phyloP scores from a whole-genome alignment of 1,140 invertebrate species.

The Drosophila pseudoobscura region DNA sequence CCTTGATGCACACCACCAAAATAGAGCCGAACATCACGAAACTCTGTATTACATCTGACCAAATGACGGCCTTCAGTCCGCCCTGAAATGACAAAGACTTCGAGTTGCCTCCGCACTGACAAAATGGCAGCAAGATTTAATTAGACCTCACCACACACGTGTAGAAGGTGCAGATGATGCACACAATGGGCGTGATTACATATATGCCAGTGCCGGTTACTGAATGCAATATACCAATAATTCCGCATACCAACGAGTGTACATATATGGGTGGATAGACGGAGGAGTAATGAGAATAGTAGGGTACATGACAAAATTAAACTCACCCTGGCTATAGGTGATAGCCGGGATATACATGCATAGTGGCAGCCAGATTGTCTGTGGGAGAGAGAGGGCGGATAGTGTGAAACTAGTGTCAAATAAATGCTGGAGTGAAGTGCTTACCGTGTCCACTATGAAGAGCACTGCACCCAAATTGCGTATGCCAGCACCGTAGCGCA shows the following conservation, averaged over 20 bases:
- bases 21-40: slow-evolving; percentile 93
- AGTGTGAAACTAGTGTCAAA: neutral
- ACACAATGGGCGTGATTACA: slow-evolving; percentile 91
- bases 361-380: slow-evolving; percentile 86
- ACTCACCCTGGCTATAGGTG: slow-evolving; percentile 89
- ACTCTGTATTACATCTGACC: slow-evolving; percentile 95
- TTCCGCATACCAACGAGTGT: neutral
- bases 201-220: slow-evolving; percentile 93
- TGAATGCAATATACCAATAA: slow-evolving; percentile 75
- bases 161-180: slow-evolving; percentile 95
- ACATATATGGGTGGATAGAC: neutral
- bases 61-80: slow-evolving; percentile 95
- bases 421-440: slow-evolving; percentile 57
- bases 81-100: slow-evolving; percentile 86
- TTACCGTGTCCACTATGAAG: slow-evolving; percentile 89
- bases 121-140: slow-evolving; percentile 23
- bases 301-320: neutral
- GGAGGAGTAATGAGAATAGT: neutral
- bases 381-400: neutral
- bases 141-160: slow-evolving; percentile 91
- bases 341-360: slow-evolving; percentile 93
- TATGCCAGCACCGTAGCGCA: slow-evolving; percentile 89
- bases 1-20: slow-evolving; percentile 91
- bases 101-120: too few species aligned
- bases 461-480: slow-evolving; percentile 89